Evolutionary conservation across 2,113 vertebrate genomes (phyloP).

Genomic region (Verasper variegatus): DNA sequence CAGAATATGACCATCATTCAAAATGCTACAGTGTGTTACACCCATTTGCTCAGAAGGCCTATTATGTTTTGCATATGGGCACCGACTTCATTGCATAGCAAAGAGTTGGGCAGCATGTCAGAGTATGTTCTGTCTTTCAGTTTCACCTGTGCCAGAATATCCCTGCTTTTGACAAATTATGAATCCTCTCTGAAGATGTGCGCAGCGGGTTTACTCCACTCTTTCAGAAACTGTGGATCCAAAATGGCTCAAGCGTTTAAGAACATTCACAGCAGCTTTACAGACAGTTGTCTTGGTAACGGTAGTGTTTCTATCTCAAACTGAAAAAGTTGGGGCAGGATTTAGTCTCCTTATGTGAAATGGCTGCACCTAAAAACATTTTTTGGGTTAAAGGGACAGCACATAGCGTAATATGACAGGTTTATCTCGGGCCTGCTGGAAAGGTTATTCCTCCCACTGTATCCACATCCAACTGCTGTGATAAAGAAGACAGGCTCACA

Average conservation of each 20-base stretch:
- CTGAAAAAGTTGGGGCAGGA: conserved; percentile 44
- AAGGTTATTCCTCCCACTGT: conserved; percentile 51
- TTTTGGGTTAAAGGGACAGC: background rate
- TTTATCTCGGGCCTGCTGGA: conserved; percentile 46
- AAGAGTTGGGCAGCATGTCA: background rate
- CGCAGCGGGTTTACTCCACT: conserved; percentile 17
- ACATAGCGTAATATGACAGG: conserved; percentile 8
- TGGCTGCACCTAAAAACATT: conserved; percentile 32
- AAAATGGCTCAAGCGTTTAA: conserved; percentile 36
- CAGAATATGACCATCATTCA: background rate
- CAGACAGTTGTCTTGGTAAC: conserved; percentile 59
- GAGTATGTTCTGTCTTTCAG: conserved; percentile 27
- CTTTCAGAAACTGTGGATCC: conserved; percentile 43
- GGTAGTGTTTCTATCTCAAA: conserved; percentile 46
- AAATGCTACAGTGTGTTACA: background rate
- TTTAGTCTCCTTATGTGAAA: conserved; percentile 41
- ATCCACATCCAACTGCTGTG: conserved; percentile 33
- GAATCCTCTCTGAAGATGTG: conserved; percentile 43
- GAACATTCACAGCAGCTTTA: conserved; percentile 30
- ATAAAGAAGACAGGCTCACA: conserved; percentile 47
- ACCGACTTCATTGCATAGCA: conserved; percentile 8
- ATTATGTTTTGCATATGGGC: background rate
- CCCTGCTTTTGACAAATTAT: conserved; percentile 46
- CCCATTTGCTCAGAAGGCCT: no score
- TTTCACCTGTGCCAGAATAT: conserved; percentile 31